phyloP scores from a whole-genome alignment of 2,113 vertebrate genomes.

The Nibea albiflora region DNA sequence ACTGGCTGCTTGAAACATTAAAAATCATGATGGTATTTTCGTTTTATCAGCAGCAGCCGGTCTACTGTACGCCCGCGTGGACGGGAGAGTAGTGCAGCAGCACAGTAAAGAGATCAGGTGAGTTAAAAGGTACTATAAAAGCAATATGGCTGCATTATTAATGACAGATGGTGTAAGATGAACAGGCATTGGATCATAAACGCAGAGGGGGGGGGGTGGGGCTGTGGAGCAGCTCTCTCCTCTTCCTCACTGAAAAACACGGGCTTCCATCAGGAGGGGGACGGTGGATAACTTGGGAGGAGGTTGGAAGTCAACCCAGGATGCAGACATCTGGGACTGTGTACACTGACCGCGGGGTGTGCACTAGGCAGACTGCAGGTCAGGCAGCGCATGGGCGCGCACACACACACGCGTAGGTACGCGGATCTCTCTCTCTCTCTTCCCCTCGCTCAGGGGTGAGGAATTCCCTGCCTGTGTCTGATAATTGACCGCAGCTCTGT shows the following conservation, averaged over 20 bases:
- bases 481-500: slow-evolving; percentile 73
- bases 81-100: not conserved
- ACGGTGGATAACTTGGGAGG: not conserved
- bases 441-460: slow-evolving; percentile 51
- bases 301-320: slow-evolving; percentile 17
- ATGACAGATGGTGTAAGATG: slow-evolving; percentile 58
- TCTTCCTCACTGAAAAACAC: slow-evolving; percentile 1
- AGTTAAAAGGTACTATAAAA: slow-evolving; percentile 56
- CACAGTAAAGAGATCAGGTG: slow-evolving; percentile 36
- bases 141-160: slow-evolving; percentile 58
- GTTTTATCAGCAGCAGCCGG: not conserved
- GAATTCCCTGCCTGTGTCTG: slow-evolving; percentile 76
- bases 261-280: slow-evolving; percentile 1
- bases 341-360: slow-evolving; percentile 24
- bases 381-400: slow-evolving; percentile 7
- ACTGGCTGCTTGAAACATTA: not conserved
- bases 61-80: not conserved
- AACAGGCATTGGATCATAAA: slow-evolving; percentile 30
- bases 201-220: not conserved
- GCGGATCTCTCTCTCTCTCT: not conserved
- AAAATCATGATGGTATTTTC: not conserved
- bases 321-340: slow-evolving; percentile 35
- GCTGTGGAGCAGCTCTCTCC: slow-evolving; percentile 8
- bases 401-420: not conserved
- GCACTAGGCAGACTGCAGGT: slow-evolving; percentile 47